Evolutionary conservation across 1,140 invertebrate genomes (phyloP), one percentile per base, ranked within the genome.

Genomic region (Euura saliciscinereae): DNA sequence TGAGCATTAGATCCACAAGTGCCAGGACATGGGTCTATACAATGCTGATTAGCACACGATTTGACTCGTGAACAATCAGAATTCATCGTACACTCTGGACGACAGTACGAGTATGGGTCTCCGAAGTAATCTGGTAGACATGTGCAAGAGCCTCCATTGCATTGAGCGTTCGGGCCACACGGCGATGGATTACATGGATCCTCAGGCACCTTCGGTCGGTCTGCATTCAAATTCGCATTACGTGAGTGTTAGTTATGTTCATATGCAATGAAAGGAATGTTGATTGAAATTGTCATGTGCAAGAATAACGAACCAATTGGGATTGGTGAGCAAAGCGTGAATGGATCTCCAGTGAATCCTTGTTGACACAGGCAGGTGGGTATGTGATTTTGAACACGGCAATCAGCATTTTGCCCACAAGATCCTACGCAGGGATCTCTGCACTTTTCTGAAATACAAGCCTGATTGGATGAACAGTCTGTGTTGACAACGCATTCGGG

Each of bases 31-130:
- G 93, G 93, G 89, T 95, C 91, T 2, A 91, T 86, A 79, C 94
- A 95, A 82, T 92, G 92, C 75, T 92, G 92, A 76, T 91, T 91
- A 70, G 91, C 90, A 79, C 95, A 96, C 2, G 94, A 91, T 84
- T 91, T 94, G 66, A 90, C 89, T 65, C 91, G 88, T 3, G 93
- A 87, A 83, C 95, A 97, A 73, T 97, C 95, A 2, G 93, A 92
- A 82, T 95, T 96, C 78, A 94, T 90, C 0, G 94, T 92, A 84
- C 95, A 97, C 84, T 96, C 94, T 11, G 95, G 95, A 75, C 94
- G 86, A 83, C 95, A 96, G 28, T 84, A 86, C 0, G 76, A 77
- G 69, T 89, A 89, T 68, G 94, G 93, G 76, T 93, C 90, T 71
- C 95, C 95, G 51, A 94, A 90, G 76, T 94, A 95, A 77, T 93